Percentiles rank a stretch among this genome's conserved stretches.
These are phyloP conservation scores for Drosophila neutralis DNA, from an alignment of 2,888 invertebrate species.

Conservation along the genomic window DNA sequence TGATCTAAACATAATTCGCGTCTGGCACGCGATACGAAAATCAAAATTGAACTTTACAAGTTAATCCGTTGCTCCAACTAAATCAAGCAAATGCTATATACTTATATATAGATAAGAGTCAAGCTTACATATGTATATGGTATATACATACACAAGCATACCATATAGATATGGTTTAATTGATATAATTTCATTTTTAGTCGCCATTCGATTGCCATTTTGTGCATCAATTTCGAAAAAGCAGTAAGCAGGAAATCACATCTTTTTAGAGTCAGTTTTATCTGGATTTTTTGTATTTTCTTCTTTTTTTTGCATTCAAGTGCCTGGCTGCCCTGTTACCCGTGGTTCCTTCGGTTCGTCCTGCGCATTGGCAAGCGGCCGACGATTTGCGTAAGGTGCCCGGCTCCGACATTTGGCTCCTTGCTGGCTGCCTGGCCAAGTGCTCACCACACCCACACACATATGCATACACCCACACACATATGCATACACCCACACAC, in stretches of 20 bases:
- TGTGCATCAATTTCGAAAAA: constrained; percentile 25
- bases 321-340: constrained; percentile 26
- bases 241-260: constrained; percentile 27
- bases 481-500: constrained; percentile 4
- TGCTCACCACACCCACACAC: constrained; percentile 23
- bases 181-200: neutral
- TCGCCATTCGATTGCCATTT: constrained; percentile 27
- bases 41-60: constrained; percentile 80
- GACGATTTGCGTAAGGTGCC: constrained; percentile 78
- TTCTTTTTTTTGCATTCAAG: constrained; percentile 32
- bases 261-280: neutral
- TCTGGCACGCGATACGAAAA: constrained; percentile 71
- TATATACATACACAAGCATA: neutral
- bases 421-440: constrained; percentile 54
- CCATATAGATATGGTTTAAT: neutral
- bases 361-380: constrained; percentile 71
- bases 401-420: constrained; percentile 58
- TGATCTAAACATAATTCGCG: constrained; percentile 68
- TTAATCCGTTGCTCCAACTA: constrained; percentile 68
- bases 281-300: constrained; percentile 1
- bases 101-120: constrained; percentile 2
- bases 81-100: constrained; percentile 20
- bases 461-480: constrained; percentile 12
- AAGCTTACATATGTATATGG: neutral
- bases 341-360: constrained; percentile 68